Evolutionary conservation across 2,888 invertebrate species (phyloP).

Genomic region (Pandemis corylana): DNA sequence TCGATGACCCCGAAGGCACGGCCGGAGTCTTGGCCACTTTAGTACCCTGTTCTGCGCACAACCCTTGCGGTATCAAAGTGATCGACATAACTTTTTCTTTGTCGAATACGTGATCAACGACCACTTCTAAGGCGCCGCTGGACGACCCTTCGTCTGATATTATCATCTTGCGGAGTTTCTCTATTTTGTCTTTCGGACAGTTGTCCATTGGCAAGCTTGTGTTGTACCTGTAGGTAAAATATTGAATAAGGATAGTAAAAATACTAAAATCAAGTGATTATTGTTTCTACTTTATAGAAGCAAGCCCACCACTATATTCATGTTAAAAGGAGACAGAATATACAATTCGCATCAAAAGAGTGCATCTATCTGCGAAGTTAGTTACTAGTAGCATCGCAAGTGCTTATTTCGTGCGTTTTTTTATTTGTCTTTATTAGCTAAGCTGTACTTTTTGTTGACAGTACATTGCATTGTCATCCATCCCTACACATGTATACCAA

Average conservation of each 20-base stretch:
- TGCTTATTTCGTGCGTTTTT: no score
- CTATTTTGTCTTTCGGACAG: slow-evolving; percentile 92
- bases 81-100: slow-evolving; percentile 89
- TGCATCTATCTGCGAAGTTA: no score
- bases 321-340: no score
- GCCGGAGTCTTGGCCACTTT: slow-evolving; percentile 66
- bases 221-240: slow-evolving; percentile 85
- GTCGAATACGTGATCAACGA: slow-evolving; percentile 88
- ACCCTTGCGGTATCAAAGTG: slow-evolving; percentile 85
- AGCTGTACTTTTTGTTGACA: no score
- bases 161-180: slow-evolving; percentile 88
- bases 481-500: no score
- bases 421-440: no score
- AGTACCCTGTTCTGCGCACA: slow-evolving; percentile 82
- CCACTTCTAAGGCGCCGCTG: slow-evolving; percentile 74
- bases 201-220: slow-evolving; percentile 88
- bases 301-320: no score
- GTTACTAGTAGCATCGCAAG: no score
- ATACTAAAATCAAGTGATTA: neutral
- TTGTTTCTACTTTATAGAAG: no score
- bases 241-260: neutral
- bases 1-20: slow-evolving; percentile 57
- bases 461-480: no score
- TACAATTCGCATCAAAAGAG: no score
- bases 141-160: slow-evolving; percentile 85